Base-by-base conservation (phyloP, 2,888 invertebrate species). In the Chironomus riparius region DNA sequence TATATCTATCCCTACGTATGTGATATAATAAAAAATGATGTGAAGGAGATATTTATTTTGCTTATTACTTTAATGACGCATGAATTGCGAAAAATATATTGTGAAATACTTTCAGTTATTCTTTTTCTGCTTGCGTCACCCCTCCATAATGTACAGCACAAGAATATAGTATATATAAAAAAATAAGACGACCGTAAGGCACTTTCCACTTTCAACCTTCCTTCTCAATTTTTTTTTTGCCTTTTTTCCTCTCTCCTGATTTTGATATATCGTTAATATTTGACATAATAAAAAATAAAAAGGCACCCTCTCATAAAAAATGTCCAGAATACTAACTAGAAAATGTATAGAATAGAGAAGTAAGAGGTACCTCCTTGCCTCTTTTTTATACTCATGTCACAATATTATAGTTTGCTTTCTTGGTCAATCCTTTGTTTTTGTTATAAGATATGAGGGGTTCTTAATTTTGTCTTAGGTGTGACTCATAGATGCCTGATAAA, bases 191-290 rank as follows among this genome's bases (percentile, higher is more conserved):
- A 18, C 50, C 56, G 56, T 15, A 65, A 24, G 65, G 65, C 65
- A 65, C 56, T 56, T 65, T 65, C 21, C 38, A 56, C 56, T 18
- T 65, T 65, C 21, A 24, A 65, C 24, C 65, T 24, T 24, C 65
- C 65, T 22, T 24, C 65, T 21, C 65, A 65, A 21, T 65, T 24
- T 65, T 24, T 65, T 65, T 12, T 21, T 65, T 24, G 24, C 65
- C 65, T 65, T 65, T 65, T 65, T 65, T 21, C 21, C 21, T 24
- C 13, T 65, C 24, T 65, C 22, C 24, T 65, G 65, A 50, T 50
- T 71, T 71, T 71, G 71, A 71, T 71, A 56, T 71, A 71, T 71
- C 61, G 71, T 71, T 71, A 50, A 71, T 71, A 71, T 71, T 71
- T 71, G 71, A 71, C 28, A 50, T 50, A 15, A 71, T 50, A 71